Base-by-base conservation (phyloP, 2,888 invertebrate species). In the Globia sparganii region DNA sequence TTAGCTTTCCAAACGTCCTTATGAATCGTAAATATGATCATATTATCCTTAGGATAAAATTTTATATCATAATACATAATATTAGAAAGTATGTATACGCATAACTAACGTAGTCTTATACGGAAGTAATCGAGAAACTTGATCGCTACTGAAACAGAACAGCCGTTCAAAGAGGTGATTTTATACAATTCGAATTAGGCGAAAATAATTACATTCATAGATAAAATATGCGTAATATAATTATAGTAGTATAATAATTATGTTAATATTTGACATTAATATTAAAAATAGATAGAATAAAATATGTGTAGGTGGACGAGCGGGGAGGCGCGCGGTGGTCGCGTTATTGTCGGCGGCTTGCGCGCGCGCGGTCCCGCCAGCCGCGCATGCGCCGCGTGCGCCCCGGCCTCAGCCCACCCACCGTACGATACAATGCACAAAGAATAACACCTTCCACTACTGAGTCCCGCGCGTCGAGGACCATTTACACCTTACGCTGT, bases 161-260 rank as follows among this genome's bases (percentile, higher is more conserved):
- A 94, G 94, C 94, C 91, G 94, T 94, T 92, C 92, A 95, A 95
- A 95, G 93, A 94, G 93, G 95, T 96, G 95, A 95, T 96, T 95
- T 96, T 96, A 96, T 96, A 96, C 96, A 96, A 96, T 96, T 95
- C 95, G 96, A 96, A 96, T 96, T 95, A 96, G 96, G 96, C 96
- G 92, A 96, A 96, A 96, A 95, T 95, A 96, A 96, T 96, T 95
- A 96, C 95, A 96, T 96, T 95, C 92, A 96, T 95, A 96, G 95
- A 92, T 96, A 96, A 96, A 96, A 95, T 96, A 96, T 95, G 96
- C 94, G 88, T 94, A 93, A 89, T 88, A 91, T 91, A 91, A 93
- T 95, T 94, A 94, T 94, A 95, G 94, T 96, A 95, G 94, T 96
- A 95, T 94, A 93, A 94, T 96, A 95, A 96, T 96, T 95, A 96